Base-by-base conservation (phyloP, 2,113 vertebrate genomes). In the Rhinichthys klamathensis region DNA sequence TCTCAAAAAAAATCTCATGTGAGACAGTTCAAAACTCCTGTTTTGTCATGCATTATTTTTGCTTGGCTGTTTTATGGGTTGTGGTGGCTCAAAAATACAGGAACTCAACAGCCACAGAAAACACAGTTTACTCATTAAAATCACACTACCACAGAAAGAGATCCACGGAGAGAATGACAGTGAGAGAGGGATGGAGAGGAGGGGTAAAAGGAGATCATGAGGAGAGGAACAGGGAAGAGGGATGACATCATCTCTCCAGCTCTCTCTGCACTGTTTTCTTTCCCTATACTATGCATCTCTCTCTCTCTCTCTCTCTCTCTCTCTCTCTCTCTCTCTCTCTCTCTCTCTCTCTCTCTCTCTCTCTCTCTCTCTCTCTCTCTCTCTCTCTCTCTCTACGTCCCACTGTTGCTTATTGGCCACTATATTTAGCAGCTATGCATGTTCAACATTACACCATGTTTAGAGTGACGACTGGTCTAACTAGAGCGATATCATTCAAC, bases 191-290 rank as follows among this genome's bases (percentile, higher is more conserved):
- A 89, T 1, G 10, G 76, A 0, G 70, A 82, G 46, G 85, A 90
- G 85, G 51, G 30, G 56, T 25, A 32, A 58, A 38, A 67, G 30
- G 38, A 81, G 72, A 80, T 41, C 41, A 80, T 13, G 60, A 80
- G 15, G 38, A 89, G 82, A 85, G 46, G 85, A 74, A 65, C 49
- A 82, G 82, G 82, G 80, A 80, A 88, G 75, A 86, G 75, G 82
- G 88, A 89, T 83, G 88, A 90, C 89, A 88, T 92, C 91, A 92
- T 90, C 82, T 74, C 82, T 80, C 61, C 74, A 67, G 74, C 89
- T 89, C 83, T 82, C 86, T 88, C 85, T 81, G 77, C 74, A 82
- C 85, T 32, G 67, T 18, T 89, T 67, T 88, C 85, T 80, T 80
- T 58, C 80, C 86, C 83, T 80, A 41, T 67, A 74, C 87, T 41